These are phyloP conservation scores for Hycleus phaleratus DNA, from an alignment of 1,140 invertebrate genomes.

Conservation along the genomic window DNA sequence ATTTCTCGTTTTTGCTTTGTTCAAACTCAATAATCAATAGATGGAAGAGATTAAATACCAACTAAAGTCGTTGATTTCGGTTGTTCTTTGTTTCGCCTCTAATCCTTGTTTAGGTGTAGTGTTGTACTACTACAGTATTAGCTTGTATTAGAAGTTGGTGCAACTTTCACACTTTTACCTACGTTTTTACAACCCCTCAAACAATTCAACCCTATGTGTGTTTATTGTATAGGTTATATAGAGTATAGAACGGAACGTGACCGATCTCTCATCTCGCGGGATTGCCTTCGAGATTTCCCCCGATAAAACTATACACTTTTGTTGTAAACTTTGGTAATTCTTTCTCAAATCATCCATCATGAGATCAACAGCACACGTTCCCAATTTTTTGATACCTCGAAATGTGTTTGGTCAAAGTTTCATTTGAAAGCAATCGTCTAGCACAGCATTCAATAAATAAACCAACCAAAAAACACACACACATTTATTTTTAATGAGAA, in stretches of 20 bases:
- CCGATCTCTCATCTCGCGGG: conserved; percentile 40
- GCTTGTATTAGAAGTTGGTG: conserved; percentile 6
- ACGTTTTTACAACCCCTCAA: conserved; percentile 3
- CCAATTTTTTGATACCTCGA: conserved; percentile 19
- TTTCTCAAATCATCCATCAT: conserved; percentile 41
- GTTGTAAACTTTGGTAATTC: conserved; percentile 42
- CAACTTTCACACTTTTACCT: conserved; percentile 23
- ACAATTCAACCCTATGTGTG: no score
- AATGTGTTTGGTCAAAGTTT: not conserved
- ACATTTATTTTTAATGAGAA: no score
- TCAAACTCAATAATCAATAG: no score
- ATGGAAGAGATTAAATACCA: no score
- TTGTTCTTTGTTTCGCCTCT: not conserved
- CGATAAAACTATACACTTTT: conserved; percentile 41
- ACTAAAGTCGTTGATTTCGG: no score
- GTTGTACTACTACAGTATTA: conserved; percentile 1
- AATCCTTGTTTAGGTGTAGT: not conserved
- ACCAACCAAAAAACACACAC: no score
- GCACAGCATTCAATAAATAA: no score
- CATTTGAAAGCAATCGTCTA: no score
- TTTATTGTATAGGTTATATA: conserved; percentile 14
- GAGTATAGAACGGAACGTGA: conserved; percentile 34
- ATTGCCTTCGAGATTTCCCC: conserved; percentile 39
- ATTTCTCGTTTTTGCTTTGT: no score
- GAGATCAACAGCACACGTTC: conserved; percentile 33